Evolutionary conservation across 30 jellyfish, hydroid and myxozoan genomes (phyloP).

Genomic region (Hydractinia echinata): DNA sequence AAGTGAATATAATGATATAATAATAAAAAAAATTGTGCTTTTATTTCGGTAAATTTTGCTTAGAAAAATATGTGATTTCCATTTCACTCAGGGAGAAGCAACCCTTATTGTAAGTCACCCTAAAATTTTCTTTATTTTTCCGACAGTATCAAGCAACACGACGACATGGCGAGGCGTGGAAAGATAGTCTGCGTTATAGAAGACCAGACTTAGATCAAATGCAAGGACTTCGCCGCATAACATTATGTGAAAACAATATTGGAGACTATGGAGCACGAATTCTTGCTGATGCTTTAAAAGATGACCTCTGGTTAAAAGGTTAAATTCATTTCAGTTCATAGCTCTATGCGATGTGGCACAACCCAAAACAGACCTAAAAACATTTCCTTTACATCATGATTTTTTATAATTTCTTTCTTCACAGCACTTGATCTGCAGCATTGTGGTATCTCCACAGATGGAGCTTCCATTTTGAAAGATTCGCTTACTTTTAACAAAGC

Average conservation of each 20-base stretch:
- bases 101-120: no score
- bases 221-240: conserved; percentile 76
- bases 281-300: conserved; percentile 78
- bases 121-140: neutral
- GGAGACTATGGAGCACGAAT: conserved; percentile 63
- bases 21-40: no score
- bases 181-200: conserved; percentile 86
- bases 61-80: no score
- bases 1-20: no score
- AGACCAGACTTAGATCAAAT: conserved; percentile 74
- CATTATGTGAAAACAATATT: conserved; percentile 62
- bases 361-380: no score
- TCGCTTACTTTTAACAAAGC: conserved; percentile 59
- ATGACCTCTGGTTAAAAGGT: conserved; percentile 97
- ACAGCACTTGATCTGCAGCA: conserved; percentile 88
- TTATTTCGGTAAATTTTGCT: no score
- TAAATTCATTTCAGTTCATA: neutral
- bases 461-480: conserved; percentile 58
- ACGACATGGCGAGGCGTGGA: conserved; percentile 95
- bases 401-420: neutral
- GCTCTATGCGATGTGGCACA: no score
- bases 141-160: conserved; percentile 77
- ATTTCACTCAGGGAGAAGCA: no score
- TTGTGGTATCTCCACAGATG: conserved; percentile 79
- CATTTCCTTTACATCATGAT: no score